phyloP scores from a whole-genome alignment of 2,113 vertebrate genomes.

The Murina feae region DNA sequence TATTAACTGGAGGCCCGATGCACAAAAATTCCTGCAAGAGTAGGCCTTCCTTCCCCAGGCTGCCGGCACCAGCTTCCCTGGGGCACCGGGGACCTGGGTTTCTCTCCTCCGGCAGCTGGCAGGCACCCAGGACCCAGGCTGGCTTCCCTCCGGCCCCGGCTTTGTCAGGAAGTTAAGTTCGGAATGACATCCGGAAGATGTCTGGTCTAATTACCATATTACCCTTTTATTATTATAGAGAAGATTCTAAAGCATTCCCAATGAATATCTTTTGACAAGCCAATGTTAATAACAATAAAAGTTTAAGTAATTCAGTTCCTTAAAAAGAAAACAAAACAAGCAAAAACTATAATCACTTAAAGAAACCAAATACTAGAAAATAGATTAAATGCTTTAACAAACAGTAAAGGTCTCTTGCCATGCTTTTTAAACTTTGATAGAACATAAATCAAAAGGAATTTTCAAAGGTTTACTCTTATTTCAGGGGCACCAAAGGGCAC shows the following conservation, averaged over 20 bases:
- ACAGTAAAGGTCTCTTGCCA: not conserved
- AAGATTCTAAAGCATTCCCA: not conserved
- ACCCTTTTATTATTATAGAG: too few species aligned
- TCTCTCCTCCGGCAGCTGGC: too few species aligned
- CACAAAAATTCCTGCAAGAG: too few species aligned
- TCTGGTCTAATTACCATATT: too few species aligned
- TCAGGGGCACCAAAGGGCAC: not conserved
- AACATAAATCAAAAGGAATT: slow-evolving; percentile 17
- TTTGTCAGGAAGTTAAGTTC: too few species aligned
- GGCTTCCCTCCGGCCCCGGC: too few species aligned
- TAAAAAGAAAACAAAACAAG: slow-evolving; percentile 31
- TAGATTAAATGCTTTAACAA: slow-evolving; percentile 30
- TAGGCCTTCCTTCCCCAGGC: too few species aligned
- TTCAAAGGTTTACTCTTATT: slow-evolving; percentile 15
- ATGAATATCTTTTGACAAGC: not conserved
- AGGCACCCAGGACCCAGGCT: too few species aligned
- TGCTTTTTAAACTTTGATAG: slow-evolving; percentile 3
- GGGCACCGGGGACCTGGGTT: too few species aligned
- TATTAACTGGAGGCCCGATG: not conserved
- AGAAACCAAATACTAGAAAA: slow-evolving; percentile 18
- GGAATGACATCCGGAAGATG: too few species aligned
- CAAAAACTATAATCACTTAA: not conserved
- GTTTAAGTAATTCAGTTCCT: slow-evolving; percentile 11
- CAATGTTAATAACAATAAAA: not conserved
- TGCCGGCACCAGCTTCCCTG: too few species aligned